phyloP scores from a whole-genome alignment of 2,113 vertebrate genomes.

The Herpetotheres cachinnans region DNA sequence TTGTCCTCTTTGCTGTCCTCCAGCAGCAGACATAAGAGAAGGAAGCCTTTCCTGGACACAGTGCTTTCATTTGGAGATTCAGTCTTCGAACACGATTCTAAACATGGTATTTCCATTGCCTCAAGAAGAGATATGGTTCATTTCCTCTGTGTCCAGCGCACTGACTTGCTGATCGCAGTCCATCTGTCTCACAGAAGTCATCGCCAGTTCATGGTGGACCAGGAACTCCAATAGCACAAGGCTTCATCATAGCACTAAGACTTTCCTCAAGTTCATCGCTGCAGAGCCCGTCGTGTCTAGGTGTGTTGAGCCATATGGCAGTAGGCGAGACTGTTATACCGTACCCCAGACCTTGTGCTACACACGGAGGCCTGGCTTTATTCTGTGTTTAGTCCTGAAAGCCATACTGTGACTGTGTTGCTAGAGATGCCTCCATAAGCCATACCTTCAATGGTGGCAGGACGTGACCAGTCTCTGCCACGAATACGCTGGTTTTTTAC shows the following conservation, averaged over 20 bases:
- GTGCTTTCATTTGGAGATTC: neutral
- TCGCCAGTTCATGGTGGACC: neutral
- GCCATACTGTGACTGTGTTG: neutral
- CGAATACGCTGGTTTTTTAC: neutral
- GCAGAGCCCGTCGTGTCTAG: rapidly evolving
- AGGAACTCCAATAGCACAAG: neutral
- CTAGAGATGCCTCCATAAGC: neutral
- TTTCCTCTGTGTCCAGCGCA: neutral
- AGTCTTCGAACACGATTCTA: neutral
- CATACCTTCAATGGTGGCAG: neutral
- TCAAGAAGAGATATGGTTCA: neutral
- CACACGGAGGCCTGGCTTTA: neutral
- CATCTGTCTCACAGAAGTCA: neutral
- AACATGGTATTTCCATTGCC: neutral
- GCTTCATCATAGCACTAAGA: neutral
- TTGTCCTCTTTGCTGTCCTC: neutral
- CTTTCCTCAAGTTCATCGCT: neutral
- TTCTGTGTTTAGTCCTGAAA: no score
- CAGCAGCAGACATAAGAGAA: neutral
- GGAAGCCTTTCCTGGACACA: neutral
- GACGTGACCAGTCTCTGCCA: neutral
- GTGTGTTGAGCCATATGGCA: neutral
- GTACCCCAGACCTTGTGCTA: neutral
- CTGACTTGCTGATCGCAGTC: neutral
- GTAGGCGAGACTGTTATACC: no score